A percentile compares a stretch with the other conserved stretches of the same genome.
Conservation (phyloP, 1,140 invertebrate genomes). For the Rhyzopertha dominica region DNA sequence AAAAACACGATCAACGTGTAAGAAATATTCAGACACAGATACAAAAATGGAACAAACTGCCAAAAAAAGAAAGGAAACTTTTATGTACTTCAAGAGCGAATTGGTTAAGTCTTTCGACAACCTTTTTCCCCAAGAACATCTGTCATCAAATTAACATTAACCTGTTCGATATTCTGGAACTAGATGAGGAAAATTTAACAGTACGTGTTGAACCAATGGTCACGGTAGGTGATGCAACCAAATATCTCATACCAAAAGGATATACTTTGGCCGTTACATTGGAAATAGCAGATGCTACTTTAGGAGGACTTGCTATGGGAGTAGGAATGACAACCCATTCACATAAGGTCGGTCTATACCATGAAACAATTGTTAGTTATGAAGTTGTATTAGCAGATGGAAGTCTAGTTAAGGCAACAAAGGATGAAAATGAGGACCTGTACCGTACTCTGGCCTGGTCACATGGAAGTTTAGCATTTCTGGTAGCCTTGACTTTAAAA, state of each 20-base stretch:
- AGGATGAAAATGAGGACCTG: slow-evolving; percentile 47
- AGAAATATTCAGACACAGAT: slow-evolving; percentile 55
- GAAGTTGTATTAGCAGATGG: slow-evolving; percentile 54
- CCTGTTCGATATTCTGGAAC: slow-evolving; percentile 51
- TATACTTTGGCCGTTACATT: slow-evolving; percentile 54
- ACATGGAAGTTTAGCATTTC: slow-evolving; percentile 53
- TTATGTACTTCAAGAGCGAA: slow-evolving; percentile 63
- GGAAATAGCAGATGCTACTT: slow-evolving; percentile 49
- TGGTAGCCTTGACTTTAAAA: slow-evolving; percentile 50
- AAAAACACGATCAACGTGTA: slow-evolving; percentile 54
- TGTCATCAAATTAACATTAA: slow-evolving; percentile 58
- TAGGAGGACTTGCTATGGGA: slow-evolving; percentile 54
- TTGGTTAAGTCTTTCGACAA: slow-evolving; percentile 63
- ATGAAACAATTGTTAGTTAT: slow-evolving; percentile 50
- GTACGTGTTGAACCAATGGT: slow-evolving; percentile 49
- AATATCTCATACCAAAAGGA: slow-evolving; percentile 48
- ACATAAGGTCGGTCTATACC: slow-evolving; percentile 51
- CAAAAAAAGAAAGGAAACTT: slow-evolving; percentile 48
- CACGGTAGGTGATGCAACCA: slow-evolving; percentile 52
- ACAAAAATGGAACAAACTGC: slow-evolving; percentile 54
- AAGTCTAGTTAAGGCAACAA: slow-evolving; percentile 45
- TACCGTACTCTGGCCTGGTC: slow-evolving; percentile 54
- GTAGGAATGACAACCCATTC: slow-evolving; percentile 53
- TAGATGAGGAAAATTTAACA: slow-evolving; percentile 48
- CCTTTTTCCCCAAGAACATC: slow-evolving; percentile 59